Percentiles rank a stretch among this genome's conserved stretches.
These are phyloP conservation scores for Synergus gifuensis DNA, from an alignment of 2,888 invertebrate genomes.

Conservation along the genomic window DNA sequence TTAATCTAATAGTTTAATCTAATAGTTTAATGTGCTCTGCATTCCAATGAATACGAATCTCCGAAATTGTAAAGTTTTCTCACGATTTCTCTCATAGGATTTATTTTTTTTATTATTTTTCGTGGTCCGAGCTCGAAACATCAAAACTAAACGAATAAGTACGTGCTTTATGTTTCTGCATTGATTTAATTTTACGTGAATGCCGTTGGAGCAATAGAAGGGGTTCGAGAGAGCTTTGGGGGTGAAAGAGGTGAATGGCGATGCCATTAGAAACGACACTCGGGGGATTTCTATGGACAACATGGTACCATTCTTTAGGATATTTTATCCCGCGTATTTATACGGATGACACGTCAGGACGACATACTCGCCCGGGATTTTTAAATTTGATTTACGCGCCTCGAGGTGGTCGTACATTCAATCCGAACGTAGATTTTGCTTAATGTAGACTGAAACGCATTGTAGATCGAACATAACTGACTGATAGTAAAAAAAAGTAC, in stretches of 20 bases:
- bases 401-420: slow-evolving; percentile 73
- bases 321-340: slow-evolving; percentile 70
- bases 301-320: slow-evolving; percentile 63
- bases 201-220: slow-evolving; percentile 44
- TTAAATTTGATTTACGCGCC: slow-evolving; percentile 76
- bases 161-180: slow-evolving; percentile 59
- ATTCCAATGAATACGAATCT: neutral
- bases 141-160: slow-evolving; percentile 30
- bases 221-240: slow-evolving; percentile 40
- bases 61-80: neutral
- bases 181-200: slow-evolving; percentile 70
- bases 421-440: slow-evolving; percentile 24
- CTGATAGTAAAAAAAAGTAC: slow-evolving; percentile 3
- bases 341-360: slow-evolving; percentile 62
- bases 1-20: neutral
- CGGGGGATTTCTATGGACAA: slow-evolving; percentile 62
- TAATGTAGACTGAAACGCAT: slow-evolving; percentile 28
- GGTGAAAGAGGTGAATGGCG: slow-evolving; percentile 56
- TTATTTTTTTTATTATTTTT: slow-evolving; percentile 8
- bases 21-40: no score
- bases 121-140: neutral
- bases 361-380: slow-evolving; percentile 68
- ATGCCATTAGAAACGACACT: slow-evolving; percentile 68
- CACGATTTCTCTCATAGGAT: neutral
- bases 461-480: slow-evolving; percentile 14